Conservation (phyloP, 2,113 vertebrate species). For the Colaptes auratus region DNA sequence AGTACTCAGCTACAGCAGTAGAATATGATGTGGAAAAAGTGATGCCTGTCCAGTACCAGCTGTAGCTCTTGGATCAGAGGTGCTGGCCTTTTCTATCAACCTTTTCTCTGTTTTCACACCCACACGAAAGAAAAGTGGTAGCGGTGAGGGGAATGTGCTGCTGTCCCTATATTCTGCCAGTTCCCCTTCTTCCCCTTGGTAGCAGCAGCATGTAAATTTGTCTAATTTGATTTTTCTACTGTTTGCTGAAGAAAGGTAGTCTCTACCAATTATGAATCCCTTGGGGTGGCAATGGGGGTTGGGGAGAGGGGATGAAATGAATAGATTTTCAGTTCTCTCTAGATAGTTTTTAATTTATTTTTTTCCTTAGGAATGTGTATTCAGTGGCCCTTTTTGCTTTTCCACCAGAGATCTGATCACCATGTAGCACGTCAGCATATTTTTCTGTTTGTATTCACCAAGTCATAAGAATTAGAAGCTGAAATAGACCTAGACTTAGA, state of each 20-base stretch:
- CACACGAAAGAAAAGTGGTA: not conserved
- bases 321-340: not conserved
- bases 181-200: not conserved
- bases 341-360: not conserved
- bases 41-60: not conserved
- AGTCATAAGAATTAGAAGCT: not conserved
- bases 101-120: not conserved
- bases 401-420: not conserved
- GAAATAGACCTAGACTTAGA: slow-evolving; percentile 13
- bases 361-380: not conserved
- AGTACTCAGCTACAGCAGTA: fast-evolving
- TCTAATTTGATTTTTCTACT: not conserved
- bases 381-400: not conserved
- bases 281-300: not conserved
- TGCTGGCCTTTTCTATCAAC: not conserved
- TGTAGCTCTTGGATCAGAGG: fast-evolving
- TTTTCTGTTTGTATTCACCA: slow-evolving; percentile 24
- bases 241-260: not conserved
- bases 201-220: not conserved
- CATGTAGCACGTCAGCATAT: not conserved
- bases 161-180: not conserved
- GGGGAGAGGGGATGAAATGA: not conserved
- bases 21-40: slow-evolving; percentile 1
- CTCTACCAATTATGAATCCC: not conserved
- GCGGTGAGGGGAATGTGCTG: not conserved